Evolutionary conservation across 2,113 vertebrate species (phyloP).

Genomic region (Microtus montanus): DNA sequence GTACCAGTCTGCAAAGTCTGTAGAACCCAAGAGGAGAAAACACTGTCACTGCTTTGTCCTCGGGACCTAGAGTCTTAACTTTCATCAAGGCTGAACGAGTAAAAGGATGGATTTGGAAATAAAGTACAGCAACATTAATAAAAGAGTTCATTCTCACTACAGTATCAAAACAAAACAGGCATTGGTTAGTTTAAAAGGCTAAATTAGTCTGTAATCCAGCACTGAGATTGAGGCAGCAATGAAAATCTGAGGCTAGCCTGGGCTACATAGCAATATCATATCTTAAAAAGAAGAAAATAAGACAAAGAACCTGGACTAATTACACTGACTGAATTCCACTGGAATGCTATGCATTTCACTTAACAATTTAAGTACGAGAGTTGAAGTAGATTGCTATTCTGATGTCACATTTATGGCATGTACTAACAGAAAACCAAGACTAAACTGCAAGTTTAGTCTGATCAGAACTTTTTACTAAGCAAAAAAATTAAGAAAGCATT

Average conservation of each 20-base stretch:
- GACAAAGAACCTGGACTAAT: background rate
- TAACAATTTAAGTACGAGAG: constrained; percentile 60
- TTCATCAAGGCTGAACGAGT: background rate
- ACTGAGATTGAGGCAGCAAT: background rate
- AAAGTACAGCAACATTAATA: constrained; percentile 25
- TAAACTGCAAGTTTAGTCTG: constrained; percentile 58
- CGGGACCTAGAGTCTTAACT: background rate
- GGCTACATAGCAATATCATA: background rate
- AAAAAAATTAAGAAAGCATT: constrained; percentile 12
- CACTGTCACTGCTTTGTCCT: constrained; percentile 7
- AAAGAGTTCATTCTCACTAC: background rate
- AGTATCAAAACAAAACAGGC: constrained; percentile 29
- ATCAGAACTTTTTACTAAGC: constrained; percentile 55
- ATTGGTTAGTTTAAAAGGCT: constrained; percentile 55
- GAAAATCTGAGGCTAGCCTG: background rate
- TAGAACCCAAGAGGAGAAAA: constrained; percentile 11
- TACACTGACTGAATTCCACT: no score
- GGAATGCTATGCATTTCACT: constrained; percentile 64
- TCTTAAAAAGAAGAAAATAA: background rate
- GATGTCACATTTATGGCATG: constrained; percentile 68
- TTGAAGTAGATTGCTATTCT: constrained; percentile 60
- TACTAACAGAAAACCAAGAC: constrained; percentile 63
- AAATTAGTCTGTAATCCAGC: background rate
- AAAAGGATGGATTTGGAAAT: background rate
- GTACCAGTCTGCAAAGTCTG: background rate